A percentile compares a stretch with the other conserved stretches of the same genome.
Conservation (phyloP, 2,113 vertebrate genomes). For the Atrichornis clamosus region DNA sequence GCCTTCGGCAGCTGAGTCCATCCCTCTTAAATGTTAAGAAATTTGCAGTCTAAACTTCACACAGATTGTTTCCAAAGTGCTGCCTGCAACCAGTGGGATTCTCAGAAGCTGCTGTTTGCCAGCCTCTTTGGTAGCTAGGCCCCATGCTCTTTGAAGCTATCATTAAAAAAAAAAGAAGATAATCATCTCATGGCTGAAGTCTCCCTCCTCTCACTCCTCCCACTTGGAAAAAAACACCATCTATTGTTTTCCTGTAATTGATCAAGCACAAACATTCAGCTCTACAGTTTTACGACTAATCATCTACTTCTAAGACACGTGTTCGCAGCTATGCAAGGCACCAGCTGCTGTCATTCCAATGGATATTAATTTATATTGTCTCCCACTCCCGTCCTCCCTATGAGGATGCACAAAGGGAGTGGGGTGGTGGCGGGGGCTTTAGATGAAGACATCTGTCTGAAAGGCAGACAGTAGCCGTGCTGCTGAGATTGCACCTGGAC, state of each 20-base stretch:
- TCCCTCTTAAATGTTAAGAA: neutral
- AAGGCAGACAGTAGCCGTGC: conserved; percentile 43
- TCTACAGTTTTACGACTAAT: conserved; percentile 56
- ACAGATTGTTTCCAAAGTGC: neutral
- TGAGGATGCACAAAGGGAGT: conserved; percentile 50
- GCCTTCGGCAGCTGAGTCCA: conserved; percentile 31
- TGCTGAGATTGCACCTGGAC: conserved; percentile 69
- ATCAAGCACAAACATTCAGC: conserved; percentile 60
- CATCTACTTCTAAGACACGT: conserved; percentile 71
- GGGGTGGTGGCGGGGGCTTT: conserved; percentile 35
- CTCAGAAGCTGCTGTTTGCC: neutral
- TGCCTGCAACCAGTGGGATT: neutral
- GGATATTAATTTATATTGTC: conserved; percentile 81
- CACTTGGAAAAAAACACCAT: neutral
- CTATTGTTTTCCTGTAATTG: conserved; percentile 56
- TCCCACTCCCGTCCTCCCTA: conserved; percentile 52
- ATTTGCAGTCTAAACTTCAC: neutral
- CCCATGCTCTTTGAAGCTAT: neutral
- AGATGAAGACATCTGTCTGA: conserved; percentile 74
- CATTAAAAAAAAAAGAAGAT: neutral
- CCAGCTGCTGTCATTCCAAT: conserved; percentile 80
- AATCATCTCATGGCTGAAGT: neutral
- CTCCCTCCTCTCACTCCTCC: conserved; percentile 5
- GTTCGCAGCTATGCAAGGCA: conserved; percentile 70
- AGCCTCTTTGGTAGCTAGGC: neutral